Base-by-base conservation (phyloP, 1,140 invertebrate species). In the Sesamia nonagrioides region DNA sequence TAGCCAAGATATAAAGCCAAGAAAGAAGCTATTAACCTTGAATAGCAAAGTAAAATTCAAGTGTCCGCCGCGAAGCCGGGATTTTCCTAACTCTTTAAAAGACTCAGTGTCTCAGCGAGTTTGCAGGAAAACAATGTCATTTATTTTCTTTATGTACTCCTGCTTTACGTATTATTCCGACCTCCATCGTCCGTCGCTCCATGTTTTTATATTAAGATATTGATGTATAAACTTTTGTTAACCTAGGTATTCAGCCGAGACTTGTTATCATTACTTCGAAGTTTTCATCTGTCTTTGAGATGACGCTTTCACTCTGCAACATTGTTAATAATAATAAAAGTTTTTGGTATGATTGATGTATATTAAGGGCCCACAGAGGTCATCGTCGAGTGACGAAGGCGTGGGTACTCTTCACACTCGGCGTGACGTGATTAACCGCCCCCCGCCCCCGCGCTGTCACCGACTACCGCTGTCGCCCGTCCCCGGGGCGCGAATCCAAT, bases 401-500 rank as follows among this genome's bases (percentile, higher is more conserved):
- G 56, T 42, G 37, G n/a, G 56, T 56, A 61, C 56, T 50, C 52
- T 73, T 42, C 56, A 66, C 71, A 52, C 80, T 76, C 52, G 66
- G 48, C 17, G 21, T 66, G 58, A 71, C 72, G 54, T 74, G 71
- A 60, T 74, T 60, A 61, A 60, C 72, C 40, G 21, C 56, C 54
- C 40, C 17, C 54, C 71, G 6, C 52, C 52, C 72, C 37, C 66
- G 56, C 71, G 74, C 76, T 58, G 81, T 79, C 79, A 69, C 63
- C 82, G 82, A 56, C 56, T 48, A 48, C 72, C 72, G 72, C 56
- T 27, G 40, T 50, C 83, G 69, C 35, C 69, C 76, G 78, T 87
- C 85, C 85, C 87, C 54, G 79, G 83, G 84, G 83, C 77, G 73
- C 75, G 80, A 86, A 87, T 87, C 87, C 85, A 88, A 88, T 88